Evolutionary conservation across 2,113 vertebrate species (phyloP).

Genomic region (Eurypyga helias): DNA sequence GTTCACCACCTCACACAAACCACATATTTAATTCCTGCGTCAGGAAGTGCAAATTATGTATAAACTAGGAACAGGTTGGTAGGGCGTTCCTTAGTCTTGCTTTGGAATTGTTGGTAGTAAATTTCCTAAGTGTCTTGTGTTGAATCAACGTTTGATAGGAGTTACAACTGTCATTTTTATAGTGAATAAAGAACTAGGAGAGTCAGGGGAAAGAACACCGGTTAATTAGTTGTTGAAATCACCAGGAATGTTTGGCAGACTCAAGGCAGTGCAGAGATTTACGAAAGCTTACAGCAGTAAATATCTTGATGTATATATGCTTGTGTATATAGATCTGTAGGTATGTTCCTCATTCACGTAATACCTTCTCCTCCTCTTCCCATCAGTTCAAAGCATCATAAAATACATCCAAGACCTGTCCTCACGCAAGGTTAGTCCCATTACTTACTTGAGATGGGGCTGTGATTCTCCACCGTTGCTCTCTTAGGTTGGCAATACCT

Average conservation of each 20-base stretch:
- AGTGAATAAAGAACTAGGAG: slow-evolving; percentile 14
- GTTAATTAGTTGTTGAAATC: not conserved
- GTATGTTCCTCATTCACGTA: not conserved
- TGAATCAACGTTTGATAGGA: slow-evolving; percentile 72
- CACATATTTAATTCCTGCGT: slow-evolving; percentile 6
- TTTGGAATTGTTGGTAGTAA: slow-evolving; percentile 79
- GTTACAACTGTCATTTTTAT: slow-evolving; percentile 73
- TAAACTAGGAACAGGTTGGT: slow-evolving; percentile 73
- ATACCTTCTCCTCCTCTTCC: not conserved
- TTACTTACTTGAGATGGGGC: not conserved
- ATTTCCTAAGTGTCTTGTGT: slow-evolving; percentile 77
- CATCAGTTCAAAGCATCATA: not conserved
- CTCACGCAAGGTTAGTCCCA: not conserved
- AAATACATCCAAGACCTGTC: not conserved
- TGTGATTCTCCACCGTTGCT: fast-evolving
- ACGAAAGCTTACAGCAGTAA: not conserved
- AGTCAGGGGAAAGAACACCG: not conserved
- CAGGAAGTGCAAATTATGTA: slow-evolving; percentile 75
- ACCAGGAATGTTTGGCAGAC: slow-evolving; percentile 2
- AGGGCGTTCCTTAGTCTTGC: slow-evolving; percentile 76
- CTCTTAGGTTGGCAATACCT: not conserved
- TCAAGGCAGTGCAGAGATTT: not conserved
- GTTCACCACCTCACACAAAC: not conserved
- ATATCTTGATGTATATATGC: slow-evolving; percentile 10
- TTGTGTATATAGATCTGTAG: not conserved